Conservation (phyloP, 2,113 vertebrate genomes). For the Cephalopterus ornatus region DNA sequence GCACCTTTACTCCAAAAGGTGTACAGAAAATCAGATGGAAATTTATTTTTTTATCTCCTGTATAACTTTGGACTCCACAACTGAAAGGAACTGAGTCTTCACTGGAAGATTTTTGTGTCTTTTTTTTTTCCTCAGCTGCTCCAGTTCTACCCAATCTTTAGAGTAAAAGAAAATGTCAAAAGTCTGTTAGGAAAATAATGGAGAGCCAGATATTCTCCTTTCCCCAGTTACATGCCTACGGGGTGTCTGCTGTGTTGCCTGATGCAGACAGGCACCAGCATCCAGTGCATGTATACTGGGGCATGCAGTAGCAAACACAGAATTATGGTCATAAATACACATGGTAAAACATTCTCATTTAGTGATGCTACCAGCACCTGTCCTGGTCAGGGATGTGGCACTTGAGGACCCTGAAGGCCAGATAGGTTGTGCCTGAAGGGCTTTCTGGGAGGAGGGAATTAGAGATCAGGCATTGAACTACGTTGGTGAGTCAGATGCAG, state of each 20-base stretch:
- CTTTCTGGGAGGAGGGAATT: neutral
- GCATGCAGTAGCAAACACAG: accelerated
- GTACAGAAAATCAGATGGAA: neutral
- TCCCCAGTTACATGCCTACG: too few relatives aligned
- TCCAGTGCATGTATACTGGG: accelerated
- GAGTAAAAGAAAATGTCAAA: neutral
- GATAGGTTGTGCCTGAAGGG: neutral
- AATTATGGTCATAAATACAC: accelerated
- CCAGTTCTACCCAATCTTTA: neutral
- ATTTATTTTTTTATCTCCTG: neutral
- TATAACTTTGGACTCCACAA: neutral
- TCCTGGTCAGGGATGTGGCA: neutral
- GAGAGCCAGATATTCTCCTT: neutral
- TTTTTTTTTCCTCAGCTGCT: neutral
- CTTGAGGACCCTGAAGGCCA: neutral
- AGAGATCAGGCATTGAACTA: neutral
- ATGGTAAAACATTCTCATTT: accelerated
- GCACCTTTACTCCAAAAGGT: neutral
- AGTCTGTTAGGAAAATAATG: neutral
- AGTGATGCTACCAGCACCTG: accelerated
- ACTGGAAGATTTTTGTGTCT: neutral
- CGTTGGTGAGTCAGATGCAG: neutral
- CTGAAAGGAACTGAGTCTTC: neutral
- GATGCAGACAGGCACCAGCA: neutral
- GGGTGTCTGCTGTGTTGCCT: neutral